phyloP scores from a whole-genome alignment of 1,140 invertebrate genomes.

The Gonioctena quinquepunctata region DNA sequence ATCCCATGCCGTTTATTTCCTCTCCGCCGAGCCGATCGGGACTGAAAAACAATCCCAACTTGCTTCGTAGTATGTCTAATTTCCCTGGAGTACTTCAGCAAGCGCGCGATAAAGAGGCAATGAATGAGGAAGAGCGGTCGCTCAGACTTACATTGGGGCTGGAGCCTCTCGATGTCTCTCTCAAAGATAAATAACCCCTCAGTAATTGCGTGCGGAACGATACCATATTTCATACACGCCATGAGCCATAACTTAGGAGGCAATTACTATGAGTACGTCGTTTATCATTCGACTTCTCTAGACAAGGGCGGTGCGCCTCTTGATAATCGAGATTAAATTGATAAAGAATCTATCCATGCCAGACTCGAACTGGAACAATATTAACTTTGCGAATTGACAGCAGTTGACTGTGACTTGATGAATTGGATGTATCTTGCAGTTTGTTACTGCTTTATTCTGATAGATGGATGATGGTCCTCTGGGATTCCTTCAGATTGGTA shows the following conservation, averaged over 20 bases:
- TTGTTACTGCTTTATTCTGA: neutral
- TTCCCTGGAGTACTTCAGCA: too few relatives aligned
- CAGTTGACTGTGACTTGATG: neutral
- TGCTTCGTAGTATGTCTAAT: too few relatives aligned
- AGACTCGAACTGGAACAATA: conserved; percentile 24
- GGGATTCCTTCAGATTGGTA: too few relatives aligned
- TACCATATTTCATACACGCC: conserved; percentile 63
- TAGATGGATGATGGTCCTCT: conserved; percentile 10
- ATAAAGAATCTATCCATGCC: conserved; percentile 38
- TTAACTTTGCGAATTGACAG: conserved; percentile 13
- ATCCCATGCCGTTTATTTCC: too few relatives aligned
- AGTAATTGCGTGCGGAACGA: conserved; percentile 63
- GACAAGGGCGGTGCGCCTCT: conserved; percentile 34
- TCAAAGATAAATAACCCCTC: conserved; percentile 61
- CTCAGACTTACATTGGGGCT: conserved; percentile 13
- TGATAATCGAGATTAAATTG: conserved; percentile 48
- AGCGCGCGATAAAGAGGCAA: conserved; percentile 38
- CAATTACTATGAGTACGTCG: conserved; percentile 63
- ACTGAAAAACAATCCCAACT: too few relatives aligned
- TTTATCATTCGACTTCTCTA: conserved; percentile 57
- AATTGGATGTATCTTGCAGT: neutral
- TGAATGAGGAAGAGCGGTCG: conserved; percentile 38
- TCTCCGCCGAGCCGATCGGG: too few relatives aligned
- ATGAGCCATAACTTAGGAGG: conserved; percentile 63
- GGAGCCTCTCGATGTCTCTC: conserved; percentile 24